Percentiles rank a stretch among this genome's conserved stretches.
phyloP scores from a whole-genome alignment of 1,140 invertebrate genomes.

The Helicorthomorpha holstii region DNA sequence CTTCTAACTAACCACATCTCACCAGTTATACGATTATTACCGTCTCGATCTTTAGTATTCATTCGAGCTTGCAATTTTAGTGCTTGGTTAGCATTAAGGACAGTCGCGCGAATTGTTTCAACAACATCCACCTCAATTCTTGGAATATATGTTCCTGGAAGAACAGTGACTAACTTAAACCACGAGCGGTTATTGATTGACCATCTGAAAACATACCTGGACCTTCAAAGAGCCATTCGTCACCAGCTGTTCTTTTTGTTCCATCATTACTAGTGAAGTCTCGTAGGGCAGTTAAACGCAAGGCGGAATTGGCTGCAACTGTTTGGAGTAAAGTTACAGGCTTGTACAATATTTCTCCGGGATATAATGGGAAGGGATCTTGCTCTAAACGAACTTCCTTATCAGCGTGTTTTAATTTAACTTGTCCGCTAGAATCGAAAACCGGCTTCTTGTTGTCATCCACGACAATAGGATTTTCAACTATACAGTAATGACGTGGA shows the following conservation, averaged over 20 bases:
- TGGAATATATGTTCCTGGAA: conserved; percentile 31
- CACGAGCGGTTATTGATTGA: not conserved
- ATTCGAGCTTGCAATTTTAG: conserved; percentile 28
- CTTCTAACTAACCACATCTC: conserved; percentile 35
- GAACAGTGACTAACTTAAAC: not conserved
- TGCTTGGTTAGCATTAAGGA: conserved; percentile 31
- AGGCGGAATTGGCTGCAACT: conserved; percentile 28
- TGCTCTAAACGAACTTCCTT: conserved; percentile 31
- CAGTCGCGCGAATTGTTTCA: conserved; percentile 25
- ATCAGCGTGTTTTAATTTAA: conserved; percentile 29
- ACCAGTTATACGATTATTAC: conserved; percentile 26
- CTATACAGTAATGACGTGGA: conserved; percentile 31
- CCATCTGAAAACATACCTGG: conserved; percentile 21
- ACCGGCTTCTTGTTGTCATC: conserved; percentile 23
- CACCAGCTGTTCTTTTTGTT: conserved; percentile 27
- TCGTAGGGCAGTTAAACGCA: conserved; percentile 25
- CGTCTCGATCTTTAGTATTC: conserved; percentile 29
- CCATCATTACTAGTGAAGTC: conserved; percentile 28
- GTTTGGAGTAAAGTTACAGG: conserved; percentile 24
- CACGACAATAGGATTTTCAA: conserved; percentile 29
- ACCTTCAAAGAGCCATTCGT: conserved; percentile 35
- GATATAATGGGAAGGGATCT: conserved; percentile 36
- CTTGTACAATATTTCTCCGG: conserved; percentile 24
- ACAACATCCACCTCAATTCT: conserved; percentile 30
- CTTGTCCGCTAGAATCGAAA: conserved; percentile 25